Conservation (phyloP, 1,140 invertebrate genomes). For the Rhopalosiphum maidis region DNA sequence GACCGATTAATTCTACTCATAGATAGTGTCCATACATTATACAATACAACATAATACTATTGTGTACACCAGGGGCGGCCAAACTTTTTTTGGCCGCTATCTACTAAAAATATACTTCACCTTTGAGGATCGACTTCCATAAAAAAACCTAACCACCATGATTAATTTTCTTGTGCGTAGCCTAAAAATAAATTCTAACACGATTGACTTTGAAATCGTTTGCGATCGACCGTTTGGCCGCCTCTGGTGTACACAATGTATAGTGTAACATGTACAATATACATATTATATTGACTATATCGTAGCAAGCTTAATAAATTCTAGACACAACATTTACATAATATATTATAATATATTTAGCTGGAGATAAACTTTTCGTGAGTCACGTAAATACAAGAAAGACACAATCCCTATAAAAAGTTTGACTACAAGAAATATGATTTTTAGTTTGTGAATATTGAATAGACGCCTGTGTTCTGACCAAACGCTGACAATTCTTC, state of each 20-base stretch:
- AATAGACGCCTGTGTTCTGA: neutral
- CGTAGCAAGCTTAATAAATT: neutral
- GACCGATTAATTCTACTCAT: neutral
- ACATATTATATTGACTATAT: neutral
- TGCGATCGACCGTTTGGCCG: too few species aligned
- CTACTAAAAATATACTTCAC: too few species aligned
- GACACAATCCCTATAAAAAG: neutral
- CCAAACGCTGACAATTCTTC: neutral
- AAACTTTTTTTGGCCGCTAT: too few species aligned
- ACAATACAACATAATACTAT: neutral
- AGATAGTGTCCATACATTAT: neutral
- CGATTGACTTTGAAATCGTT: too few species aligned
- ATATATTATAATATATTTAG: neutral
- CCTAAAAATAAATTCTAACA: too few species aligned
- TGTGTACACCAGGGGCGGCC: too few species aligned
- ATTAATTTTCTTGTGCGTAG: too few species aligned
- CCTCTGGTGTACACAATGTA: neutral
- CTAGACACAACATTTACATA: neutral
- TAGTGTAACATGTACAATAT: neutral
- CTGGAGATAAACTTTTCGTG: neutral
- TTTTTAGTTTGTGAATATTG: slow-evolving; percentile 4
- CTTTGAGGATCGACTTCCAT: too few species aligned
- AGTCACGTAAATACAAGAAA: neutral
- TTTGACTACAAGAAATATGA: neutral
- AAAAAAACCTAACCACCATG: too few species aligned